Base-by-base conservation (phyloP, 30 jellyfish, hydroid and myxozoan genomes). In the Cassiopea andromeda region DNA sequence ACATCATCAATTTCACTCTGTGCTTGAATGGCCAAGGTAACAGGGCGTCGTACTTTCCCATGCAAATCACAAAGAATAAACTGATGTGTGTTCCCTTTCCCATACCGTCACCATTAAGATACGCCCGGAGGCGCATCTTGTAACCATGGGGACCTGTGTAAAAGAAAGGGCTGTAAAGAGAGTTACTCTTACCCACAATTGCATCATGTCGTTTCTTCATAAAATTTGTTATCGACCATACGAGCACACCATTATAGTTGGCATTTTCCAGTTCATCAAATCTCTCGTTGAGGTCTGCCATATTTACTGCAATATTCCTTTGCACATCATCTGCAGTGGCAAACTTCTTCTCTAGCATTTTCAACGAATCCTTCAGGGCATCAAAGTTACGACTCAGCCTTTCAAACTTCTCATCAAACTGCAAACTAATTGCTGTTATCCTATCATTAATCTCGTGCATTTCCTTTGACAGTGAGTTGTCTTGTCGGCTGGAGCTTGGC, bases 51-150 rank as follows among this genome's bases (percentile, higher is more conserved):
- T 78, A 91, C 82, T 83, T 92, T 2, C 98, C 97, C 85, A 91
- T 92, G 96, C 94, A 87, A n/a, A 96, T 27, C 77, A 92, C 98
- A 67, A 96, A 82, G 61, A 96, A 96, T 69, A 96, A 74, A 44
- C 98, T 92, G 82, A 91, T 78, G 72, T 91, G 96, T 2, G 96
- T 18, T 17, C 98, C 96, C 75, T 96, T 96, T 46, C 98, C 98
- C 80, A 89, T 80, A 16, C 99, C 99, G 58, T 96, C 99, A 1
- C 99, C 99, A 71, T 96, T 91, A 44, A 96, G 89, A 59, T 96
- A 96, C 61, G 92, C 82, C 12, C 99, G 98, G 47, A 81, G 92
- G 82, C 99, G 94, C 92, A 88, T 83, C 87, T 85, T 96, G 75
- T 91, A 92, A 44, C 99, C 99, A 71, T 80, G 82, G 19, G 86